Evolutionary conservation across 2,888 invertebrate genomes (phyloP), one percentile per base, ranked within the genome.

Genomic region (Mallateleia sp.): DNA sequence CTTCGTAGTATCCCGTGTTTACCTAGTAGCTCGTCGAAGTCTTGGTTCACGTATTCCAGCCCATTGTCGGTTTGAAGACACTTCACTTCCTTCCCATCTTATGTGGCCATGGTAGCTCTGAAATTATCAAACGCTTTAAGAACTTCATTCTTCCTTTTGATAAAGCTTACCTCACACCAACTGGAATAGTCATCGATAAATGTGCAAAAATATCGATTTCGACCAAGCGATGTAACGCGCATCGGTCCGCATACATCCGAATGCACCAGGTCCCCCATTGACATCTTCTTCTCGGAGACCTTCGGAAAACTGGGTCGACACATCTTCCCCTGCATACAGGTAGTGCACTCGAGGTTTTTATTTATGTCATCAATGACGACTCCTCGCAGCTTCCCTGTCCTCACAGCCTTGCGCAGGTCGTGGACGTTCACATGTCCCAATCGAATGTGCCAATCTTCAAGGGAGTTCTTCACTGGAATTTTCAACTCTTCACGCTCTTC

Each of bases 81-180:
- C 25, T 77, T 50, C 4, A 64, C n/a, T 14, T 62, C 38, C 52
- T 52, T 64, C 11, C 45, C 64, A 56, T 90, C 78, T 6, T 87
- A 79, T 8, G 77, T 91, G 56, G 88, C 89, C 1, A 88, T 78
- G 14, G 72, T 58, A 7, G 56, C 72, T 50, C 87, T 84, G 54
- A 62, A 91, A 2, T 64, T 77, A 15, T 88, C 79, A 28, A 91
- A 90, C 32, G 66, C 71, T 1, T 71, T 20, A 18, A 79, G 32
- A 7, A 79, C 87, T 77, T 89, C 71, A 54, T 60, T 72, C 82
- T 66, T 77, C 8, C 54, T 25, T 20, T 75, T 83, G 18, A 91
- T 15, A 42, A 90, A 88, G 15, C 86, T 75, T 9, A 90, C 89
- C 25, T 88, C 85, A 56, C 88, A 86, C 88, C 89, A 90, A 38